Evolutionary conservation across 2,797 vertebrate genomes (phyloP), one percentile per base, ranked within the genome.

Genomic region (Rachycentron canadum): DNA sequence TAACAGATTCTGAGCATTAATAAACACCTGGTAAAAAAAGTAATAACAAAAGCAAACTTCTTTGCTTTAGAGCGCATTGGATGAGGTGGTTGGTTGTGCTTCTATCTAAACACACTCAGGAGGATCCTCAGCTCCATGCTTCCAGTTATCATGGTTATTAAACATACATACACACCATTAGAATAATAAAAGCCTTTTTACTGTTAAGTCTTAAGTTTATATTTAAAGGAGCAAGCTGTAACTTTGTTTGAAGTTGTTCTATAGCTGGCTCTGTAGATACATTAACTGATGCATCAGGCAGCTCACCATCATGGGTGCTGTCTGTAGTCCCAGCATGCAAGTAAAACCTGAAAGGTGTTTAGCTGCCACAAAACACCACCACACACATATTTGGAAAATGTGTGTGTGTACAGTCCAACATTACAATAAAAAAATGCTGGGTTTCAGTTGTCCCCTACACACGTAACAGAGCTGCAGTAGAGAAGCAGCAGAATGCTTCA

Each of bases 101-200:
- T 93, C 77, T 76, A 65, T 89, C 80, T 87, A 70, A 83, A 93
- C 85, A 87, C 89, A 82, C 84, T 78, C 80, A 70, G 63, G 86
- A 87, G 84, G 72, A 84, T 82, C 87, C 83, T 87, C 86, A 84
- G 87, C 85, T 82, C 83, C 82, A 79, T 83, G 89, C 87, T 96
- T 97, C 96, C 96, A 97, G 96, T 96, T 97, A 95, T 94, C 92
- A 94, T 95, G 91, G 89, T 90, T 88, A 92, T 90, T 89, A 89
- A 88, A 93, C 86, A 90, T 70, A 93, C 90, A 90, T 69, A 89
- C 72, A 91, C 77, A 89, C 78, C 80, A 82, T 92, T 88, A 90
- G 79, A 87, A 87, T 82, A 82, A 84, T 86, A 74, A 86, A 88
- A 89, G 83, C 76, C 62, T 56, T 87, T 84, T 83, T 83, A 79